Evolutionary conservation across 2,113 vertebrate genomes (phyloP).

Genomic region (pig (Sus scrofa)): T2T-Sscrofa CM000821.6:26103501-26104000

Average conservation of each 20-base stretch:
- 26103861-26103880: no score
- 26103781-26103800: neutral
- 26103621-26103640: neutral
- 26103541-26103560: neutral
- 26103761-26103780: neutral
- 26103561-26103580: neutral
- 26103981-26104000: no score
- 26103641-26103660: neutral
- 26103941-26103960: no score
- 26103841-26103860: constrained; percentile 46
- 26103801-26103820: neutral
- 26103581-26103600: neutral
- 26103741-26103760: neutral
- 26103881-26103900: no score
- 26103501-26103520: neutral
- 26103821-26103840: neutral
- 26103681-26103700: neutral
- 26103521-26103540: no score
- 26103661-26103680: neutral
- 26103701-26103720: neutral
- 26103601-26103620: neutral
- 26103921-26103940: no score
- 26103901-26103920: no score
- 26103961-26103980: no score
- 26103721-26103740: neutral